Conservation (phyloP, 2,113 vertebrate genomes). For the Origma solitaria region DNA sequence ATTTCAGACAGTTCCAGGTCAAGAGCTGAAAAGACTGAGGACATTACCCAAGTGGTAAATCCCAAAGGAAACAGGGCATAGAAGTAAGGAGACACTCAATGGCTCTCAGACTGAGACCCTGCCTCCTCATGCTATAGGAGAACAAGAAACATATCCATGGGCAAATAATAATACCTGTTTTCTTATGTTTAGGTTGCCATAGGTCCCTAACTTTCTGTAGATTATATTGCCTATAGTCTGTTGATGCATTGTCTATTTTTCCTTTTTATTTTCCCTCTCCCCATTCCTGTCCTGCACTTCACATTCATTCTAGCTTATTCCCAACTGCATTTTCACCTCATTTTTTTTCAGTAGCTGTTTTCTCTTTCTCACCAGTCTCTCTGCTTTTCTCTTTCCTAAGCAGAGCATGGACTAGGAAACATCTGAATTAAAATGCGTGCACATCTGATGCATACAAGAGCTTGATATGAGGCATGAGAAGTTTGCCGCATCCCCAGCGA, state of each 20-base stretch:
- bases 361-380: neutral
- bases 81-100: neutral
- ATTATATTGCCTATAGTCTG: neutral
- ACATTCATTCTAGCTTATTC: neutral
- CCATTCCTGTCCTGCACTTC: neutral
- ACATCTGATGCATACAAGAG: neutral
- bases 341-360: neutral
- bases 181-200: neutral
- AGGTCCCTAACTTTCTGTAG: neutral
- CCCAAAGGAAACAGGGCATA: neutral
- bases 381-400: neutral
- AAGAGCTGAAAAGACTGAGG: neutral
- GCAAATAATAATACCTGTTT: neutral
- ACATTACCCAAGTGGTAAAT: neutral
- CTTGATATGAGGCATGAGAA: neutral
- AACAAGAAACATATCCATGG: neutral
- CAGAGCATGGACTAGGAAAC: neutral
- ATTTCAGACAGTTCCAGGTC: neutral
- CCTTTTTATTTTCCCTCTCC: neutral
- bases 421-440: neutral
- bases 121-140: neutral
- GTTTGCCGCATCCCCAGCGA: neutral
- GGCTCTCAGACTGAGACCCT: neutral
- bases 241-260: neutral
- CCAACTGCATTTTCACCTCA: neutral